phyloP scores from a whole-genome alignment of 92 coral and sea anemone species.

The Meandrina meandrites region DNA sequence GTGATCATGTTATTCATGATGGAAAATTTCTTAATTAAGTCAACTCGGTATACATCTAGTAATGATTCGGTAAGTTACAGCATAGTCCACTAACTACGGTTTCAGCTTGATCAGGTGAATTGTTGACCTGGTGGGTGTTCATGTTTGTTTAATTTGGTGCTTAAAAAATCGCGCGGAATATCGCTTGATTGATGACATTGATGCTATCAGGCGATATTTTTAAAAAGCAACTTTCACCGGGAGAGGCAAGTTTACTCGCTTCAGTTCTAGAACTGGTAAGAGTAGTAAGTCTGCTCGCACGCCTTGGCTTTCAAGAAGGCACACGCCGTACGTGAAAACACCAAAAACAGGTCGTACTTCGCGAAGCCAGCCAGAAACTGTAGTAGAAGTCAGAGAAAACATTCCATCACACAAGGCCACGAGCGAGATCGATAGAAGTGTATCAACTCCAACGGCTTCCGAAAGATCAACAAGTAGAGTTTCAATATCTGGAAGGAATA shows the following conservation, averaged over 20 bases:
- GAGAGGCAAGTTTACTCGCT: conserved; percentile 11
- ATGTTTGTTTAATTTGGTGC: too few relatives aligned
- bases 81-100: too few relatives aligned
- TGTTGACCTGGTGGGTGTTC: too few relatives aligned
- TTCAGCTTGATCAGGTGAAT: too few relatives aligned
- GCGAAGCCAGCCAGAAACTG: conserved; percentile 27
- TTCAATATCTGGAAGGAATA: conserved; percentile 20
- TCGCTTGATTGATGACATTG: too few relatives aligned
- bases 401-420: background rate
- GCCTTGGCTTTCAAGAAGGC: conserved; percentile 77
- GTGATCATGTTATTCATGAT: too few relatives aligned
- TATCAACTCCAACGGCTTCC: background rate
- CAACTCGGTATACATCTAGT: too few relatives aligned
- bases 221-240: background rate
- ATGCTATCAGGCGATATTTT: too few relatives aligned
- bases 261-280: conserved; percentile 30
- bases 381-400: background rate
- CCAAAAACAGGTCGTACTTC: conserved; percentile 69
- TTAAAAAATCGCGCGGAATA: too few relatives aligned
- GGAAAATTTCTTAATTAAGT: too few relatives aligned
- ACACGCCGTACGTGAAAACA: conserved; percentile 82
- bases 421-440: background rate
- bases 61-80: too few relatives aligned
- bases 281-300: conserved; percentile 43
- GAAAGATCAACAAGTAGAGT: conserved; percentile 19